Percentiles rank a stretch among this genome's conserved stretches.
Conservation (phyloP, 1,140 invertebrate genomes). For the Battus philenor region DNA sequence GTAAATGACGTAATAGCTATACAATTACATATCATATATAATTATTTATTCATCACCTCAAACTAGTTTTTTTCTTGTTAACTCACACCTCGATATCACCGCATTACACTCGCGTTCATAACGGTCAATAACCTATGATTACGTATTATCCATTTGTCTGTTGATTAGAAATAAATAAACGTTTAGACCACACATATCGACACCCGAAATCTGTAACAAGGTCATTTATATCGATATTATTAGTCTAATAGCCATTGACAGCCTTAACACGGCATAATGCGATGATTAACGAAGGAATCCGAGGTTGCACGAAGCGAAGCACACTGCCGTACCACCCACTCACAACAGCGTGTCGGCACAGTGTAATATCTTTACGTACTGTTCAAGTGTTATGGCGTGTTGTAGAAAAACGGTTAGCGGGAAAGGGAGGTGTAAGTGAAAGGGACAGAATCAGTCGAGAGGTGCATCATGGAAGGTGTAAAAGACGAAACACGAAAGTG, state of each 20-base stretch:
- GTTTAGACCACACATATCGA: slow-evolving; percentile 22
- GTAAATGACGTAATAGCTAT: too few relatives aligned
- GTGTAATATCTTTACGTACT: slow-evolving; percentile 8
- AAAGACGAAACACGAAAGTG: slow-evolving; percentile 70
- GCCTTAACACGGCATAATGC: slow-evolving; percentile 30
- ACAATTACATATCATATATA: too few relatives aligned
- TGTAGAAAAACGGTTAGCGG: slow-evolving; percentile 16
- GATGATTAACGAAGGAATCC: slow-evolving; percentile 20
- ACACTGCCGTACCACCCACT: slow-evolving; percentile 5
- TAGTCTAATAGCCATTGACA: slow-evolving; percentile 37
- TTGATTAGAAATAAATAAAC: slow-evolving; percentile 6
- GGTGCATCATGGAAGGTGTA: slow-evolving; percentile 62
- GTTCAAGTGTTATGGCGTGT: slow-evolving; percentile 9
- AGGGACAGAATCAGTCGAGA: slow-evolving; percentile 30
- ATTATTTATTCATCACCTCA: too few relatives aligned
- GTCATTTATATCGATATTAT: slow-evolving; percentile 26
- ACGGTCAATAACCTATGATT: slow-evolving; percentile 8
- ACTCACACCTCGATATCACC: too few relatives aligned
- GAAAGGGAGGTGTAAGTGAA: slow-evolving; percentile 26
- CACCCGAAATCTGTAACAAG: slow-evolving; percentile 18
- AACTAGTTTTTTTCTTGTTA: too few relatives aligned
- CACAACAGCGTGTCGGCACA: slow-evolving; percentile 14
- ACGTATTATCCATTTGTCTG: not conserved
- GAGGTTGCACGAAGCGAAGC: slow-evolving; percentile 16
- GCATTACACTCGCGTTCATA: too few relatives aligned